phyloP scores from a whole-genome alignment of 1,140 invertebrate species.

The Euwallacea similis region DNA sequence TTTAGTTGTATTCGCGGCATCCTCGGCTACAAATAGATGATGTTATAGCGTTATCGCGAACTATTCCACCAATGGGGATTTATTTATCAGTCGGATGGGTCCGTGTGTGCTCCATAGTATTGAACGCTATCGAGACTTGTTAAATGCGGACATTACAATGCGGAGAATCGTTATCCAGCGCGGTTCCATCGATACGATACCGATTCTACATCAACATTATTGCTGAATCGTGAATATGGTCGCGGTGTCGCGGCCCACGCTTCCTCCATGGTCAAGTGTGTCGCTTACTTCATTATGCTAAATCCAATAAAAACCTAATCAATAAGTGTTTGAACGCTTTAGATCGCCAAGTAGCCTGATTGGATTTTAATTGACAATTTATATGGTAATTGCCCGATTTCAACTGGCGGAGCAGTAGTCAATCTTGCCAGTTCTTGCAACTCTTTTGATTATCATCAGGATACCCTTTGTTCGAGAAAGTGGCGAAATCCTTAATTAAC shows the following conservation, averaged over 20 bases:
- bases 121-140: slow-evolving; percentile 51
- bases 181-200: slow-evolving; percentile 48
- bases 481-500: too few relatives aligned
- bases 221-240: slow-evolving; percentile 52
- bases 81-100: slow-evolving; percentile 46
- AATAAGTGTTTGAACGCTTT: slow-evolving; percentile 34
- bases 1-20: slow-evolving; percentile 21
- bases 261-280: slow-evolving; percentile 23
- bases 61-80: slow-evolving; percentile 47
- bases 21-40: slow-evolving; percentile 31
- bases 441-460: not conserved
- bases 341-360: slow-evolving; percentile 29
- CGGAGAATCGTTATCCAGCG: slow-evolving; percentile 51
- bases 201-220: slow-evolving; percentile 52
- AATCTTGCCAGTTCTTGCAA: not conserved
- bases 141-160: slow-evolving; percentile 54
- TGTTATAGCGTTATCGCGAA: slow-evolving; percentile 43
- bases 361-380: slow-evolving; percentile 31
- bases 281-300: slow-evolving; percentile 31
- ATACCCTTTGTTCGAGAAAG: not conserved
- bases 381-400: slow-evolving; percentile 26
- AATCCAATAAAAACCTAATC: slow-evolving; percentile 33
- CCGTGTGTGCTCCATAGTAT: slow-evolving; percentile 39
- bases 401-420: not conserved
- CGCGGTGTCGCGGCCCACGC: slow-evolving; percentile 47